These are phyloP conservation scores for Sarcophilus harrisii DNA, from an alignment of 2,797 vertebrate genomes.

Conservation along the genomic window DNA sequence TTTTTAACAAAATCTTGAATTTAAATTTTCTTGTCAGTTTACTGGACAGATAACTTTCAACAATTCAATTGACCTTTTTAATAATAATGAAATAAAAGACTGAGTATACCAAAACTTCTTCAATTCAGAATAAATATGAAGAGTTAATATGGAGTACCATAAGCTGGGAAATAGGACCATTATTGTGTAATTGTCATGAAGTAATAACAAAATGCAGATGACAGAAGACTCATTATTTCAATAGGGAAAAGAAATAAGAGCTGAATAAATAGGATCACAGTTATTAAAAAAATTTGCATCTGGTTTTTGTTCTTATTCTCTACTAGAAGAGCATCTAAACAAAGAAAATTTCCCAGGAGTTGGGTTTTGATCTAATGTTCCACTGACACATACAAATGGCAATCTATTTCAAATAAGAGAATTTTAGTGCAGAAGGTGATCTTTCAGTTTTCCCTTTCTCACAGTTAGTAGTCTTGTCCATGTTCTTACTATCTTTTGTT, in stretches of 20 bases:
- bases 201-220: background rate
- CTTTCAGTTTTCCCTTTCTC: background rate
- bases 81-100: background rate
- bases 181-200: background rate
- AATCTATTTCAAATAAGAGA: background rate
- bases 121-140: background rate
- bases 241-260: background rate
- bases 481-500: background rate
- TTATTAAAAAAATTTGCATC: background rate
- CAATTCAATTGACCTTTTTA: background rate
- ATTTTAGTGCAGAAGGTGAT: background rate
- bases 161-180: background rate
- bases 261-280: background rate
- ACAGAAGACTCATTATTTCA: background rate
- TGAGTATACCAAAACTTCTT: background rate
- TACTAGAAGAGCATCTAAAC: background rate
- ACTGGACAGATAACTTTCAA: background rate
- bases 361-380: background rate
- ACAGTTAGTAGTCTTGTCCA: background rate
- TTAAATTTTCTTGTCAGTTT: background rate
- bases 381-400: background rate
- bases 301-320: background rate
- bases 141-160: background rate
- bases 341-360: background rate
- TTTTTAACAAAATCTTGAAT: background rate